Conservation (phyloP, 2,113 vertebrate genomes). For the Puma concolor region DNA sequence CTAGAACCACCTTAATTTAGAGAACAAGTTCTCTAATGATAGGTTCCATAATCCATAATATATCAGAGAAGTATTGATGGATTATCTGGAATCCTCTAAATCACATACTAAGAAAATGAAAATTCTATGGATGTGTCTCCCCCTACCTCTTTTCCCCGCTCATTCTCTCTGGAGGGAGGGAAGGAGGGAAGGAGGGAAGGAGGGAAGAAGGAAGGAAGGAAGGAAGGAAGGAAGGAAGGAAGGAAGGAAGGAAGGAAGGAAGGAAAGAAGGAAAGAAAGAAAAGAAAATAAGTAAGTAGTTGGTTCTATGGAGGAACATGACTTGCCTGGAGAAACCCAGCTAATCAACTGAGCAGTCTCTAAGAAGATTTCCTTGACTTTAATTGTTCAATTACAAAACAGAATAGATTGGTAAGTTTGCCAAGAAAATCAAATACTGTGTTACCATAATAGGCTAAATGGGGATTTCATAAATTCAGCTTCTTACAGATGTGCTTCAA, state of each 20-base stretch:
- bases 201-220: too few species aligned
- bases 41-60: background rate
- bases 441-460: background rate
- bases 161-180: too few species aligned
- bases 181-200: too few species aligned
- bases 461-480: background rate
- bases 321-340: background rate
- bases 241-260: too few species aligned
- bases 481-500: background rate
- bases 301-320: background rate
- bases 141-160: too few species aligned
- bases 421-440: background rate
- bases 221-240: too few species aligned
- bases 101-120: background rate
- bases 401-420: background rate
- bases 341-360: background rate
- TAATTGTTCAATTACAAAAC: background rate
- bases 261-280: fast-evolving
- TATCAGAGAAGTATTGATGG: background rate
- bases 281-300: too few species aligned
- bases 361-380: background rate
- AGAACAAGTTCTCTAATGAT: background rate
- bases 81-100: background rate
- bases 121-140: background rate
- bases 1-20: background rate